Evolutionary conservation across 2,797 vertebrate genomes (phyloP).

Genomic region (Phataginus tetradactyla): DNA sequence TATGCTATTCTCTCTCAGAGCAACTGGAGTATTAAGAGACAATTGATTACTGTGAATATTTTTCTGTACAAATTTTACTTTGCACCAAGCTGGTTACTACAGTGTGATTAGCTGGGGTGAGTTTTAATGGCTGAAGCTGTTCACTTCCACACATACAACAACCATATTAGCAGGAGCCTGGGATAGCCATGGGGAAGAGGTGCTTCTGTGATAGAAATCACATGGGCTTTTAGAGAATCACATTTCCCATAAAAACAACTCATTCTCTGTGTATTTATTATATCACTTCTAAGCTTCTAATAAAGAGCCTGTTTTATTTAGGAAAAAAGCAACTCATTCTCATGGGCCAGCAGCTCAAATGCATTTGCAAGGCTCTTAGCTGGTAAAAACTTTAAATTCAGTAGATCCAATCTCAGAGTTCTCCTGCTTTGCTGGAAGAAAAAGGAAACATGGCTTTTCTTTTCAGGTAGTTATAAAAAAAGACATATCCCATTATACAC

Average conservation of each 20-base stretch:
- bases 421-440: not conserved
- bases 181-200: not conserved
- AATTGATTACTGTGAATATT: not conserved
- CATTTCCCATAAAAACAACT: not conserved
- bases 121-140: not conserved
- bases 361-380: not conserved
- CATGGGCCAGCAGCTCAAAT: not conserved
- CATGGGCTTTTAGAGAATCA: not conserved
- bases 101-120: not conserved
- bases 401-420: not conserved
- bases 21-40: not conserved
- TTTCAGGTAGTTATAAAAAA: not conserved
- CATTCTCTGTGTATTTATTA: not conserved
- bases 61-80: slow-evolving; percentile 25
- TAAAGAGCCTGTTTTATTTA: too few species aligned
- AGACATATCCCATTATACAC: not conserved
- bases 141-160: not conserved
- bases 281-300: too few species aligned
- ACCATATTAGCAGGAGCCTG: not conserved
- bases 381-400: not conserved
- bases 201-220: not conserved
- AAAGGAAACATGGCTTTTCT: slow-evolving; percentile 15
- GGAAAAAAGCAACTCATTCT: not conserved
- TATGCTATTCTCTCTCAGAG: not conserved
- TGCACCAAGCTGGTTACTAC: not conserved